A percentile compares a stretch with the other conserved stretches of the same genome.
Conservation (phyloP, 1,140 invertebrate genomes). For the Antheraea mylitta region DNA sequence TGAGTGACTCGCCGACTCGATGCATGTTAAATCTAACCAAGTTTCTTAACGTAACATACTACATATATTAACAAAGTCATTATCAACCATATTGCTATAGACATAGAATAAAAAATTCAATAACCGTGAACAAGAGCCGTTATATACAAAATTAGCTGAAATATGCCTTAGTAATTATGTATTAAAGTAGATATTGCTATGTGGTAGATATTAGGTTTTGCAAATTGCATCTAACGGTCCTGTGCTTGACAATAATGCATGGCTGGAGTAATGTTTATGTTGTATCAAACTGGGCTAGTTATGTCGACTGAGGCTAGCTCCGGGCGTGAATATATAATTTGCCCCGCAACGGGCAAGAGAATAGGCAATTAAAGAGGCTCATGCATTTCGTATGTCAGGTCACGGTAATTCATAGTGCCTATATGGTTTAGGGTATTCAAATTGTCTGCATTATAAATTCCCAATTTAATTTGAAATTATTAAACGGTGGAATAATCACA, state of each 20-base stretch:
- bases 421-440: neutral
- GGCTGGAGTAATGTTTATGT: constrained; percentile 76
- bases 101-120: neutral
- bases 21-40: constrained; percentile 45
- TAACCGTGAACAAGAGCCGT: neutral
- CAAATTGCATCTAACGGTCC: constrained; percentile 35
- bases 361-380: constrained; percentile 71
- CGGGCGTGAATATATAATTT: constrained; percentile 75
- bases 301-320: constrained; percentile 64
- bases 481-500: too few relatives aligned
- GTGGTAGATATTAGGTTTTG: constrained; percentile 19
- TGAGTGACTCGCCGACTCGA: constrained; percentile 60
- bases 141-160: neutral
- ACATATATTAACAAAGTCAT: neutral
- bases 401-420: neutral
- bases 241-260: constrained; percentile 78
- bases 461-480: too few relatives aligned
- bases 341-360: constrained; percentile 43
- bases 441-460: too few relatives aligned
- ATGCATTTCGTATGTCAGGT: constrained; percentile 64
- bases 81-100: neutral
- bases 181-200: constrained; percentile 28
- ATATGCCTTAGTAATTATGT: constrained; percentile 13
- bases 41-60: constrained; percentile 3
- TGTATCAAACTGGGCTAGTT: constrained; percentile 69